Conservation (phyloP, 2,797 vertebrate genomes). For the Xyrichtys novacula region DNA sequence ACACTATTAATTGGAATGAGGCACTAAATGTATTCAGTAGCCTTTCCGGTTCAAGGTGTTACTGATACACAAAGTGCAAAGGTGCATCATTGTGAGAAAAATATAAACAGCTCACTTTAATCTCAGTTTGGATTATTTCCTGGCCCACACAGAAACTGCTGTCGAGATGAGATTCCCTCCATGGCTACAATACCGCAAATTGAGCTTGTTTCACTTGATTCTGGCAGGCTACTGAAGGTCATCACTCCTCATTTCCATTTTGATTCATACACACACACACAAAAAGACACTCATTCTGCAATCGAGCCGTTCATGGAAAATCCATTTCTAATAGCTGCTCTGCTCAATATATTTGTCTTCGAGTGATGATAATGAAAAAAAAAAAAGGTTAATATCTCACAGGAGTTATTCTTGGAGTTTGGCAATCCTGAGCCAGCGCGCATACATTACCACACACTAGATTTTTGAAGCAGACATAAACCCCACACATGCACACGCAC, state of each 20-base stretch:
- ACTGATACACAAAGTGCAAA: conserved; percentile 49
- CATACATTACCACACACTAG: conserved; percentile 14
- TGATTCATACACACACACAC: conserved; percentile 66
- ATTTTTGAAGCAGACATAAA: conserved; percentile 7
- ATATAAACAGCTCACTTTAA: conserved; percentile 73
- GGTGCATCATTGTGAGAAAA: conserved; percentile 59
- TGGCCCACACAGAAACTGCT: conserved; percentile 46
- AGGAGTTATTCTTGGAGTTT: conserved; percentile 18
- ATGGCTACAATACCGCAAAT: conserved; percentile 59
- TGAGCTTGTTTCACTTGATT: conserved; percentile 67
- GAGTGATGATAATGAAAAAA: conserved; percentile 42
- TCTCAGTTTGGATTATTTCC: conserved; percentile 61
- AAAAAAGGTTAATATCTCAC: conserved; percentile 5
- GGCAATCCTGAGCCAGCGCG: conserved; percentile 7
- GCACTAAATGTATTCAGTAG: conserved; percentile 30
- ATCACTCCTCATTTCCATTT: conserved; percentile 78
- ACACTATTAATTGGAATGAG: conserved; percentile 53
- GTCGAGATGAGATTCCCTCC: conserved; percentile 71
- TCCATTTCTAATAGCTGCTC: conserved; percentile 62
- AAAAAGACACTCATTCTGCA: conserved; percentile 46
- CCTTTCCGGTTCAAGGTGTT: conserved; percentile 17
- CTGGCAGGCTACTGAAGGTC: conserved; percentile 60
- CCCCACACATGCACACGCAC: conserved; percentile 7
- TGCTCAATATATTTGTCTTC: conserved; percentile 55
- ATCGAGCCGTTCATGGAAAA: conserved; percentile 52